Evolutionary conservation across 2,888 invertebrate genomes (phyloP), one percentile per base, ranked within the genome.

Genomic region (Rotaria magnacalcarata): DNA sequence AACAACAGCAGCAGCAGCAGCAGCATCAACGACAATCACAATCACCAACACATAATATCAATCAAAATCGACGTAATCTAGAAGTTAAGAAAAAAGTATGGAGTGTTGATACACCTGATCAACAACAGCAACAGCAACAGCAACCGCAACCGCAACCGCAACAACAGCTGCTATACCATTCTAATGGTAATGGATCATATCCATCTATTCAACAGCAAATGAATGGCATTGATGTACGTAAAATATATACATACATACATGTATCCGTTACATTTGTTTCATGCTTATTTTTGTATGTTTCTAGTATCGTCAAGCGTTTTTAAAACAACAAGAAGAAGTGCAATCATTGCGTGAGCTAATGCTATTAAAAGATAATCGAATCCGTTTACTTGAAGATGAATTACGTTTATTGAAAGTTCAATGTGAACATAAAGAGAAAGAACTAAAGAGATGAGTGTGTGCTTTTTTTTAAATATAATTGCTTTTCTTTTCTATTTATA

Each of bases 381-480:
- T 80, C n/a, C 80, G 80, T 47, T 11, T 80, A 80, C 80, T 80
- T 47, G 80, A 80, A 80, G 80, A 80, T 47, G 80, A 80, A 80
- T 80, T 80, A 47, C 43, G 80, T 47, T 11, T 80, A 47, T 47
- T 80, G n/a, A 80, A 80, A 80, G 47, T 6, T 11, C 10, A 43
- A 80, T n/a, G 10, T 80, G 80, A 80, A 24, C 67, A 67, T 67
- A 34, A 34, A 34, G 41, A 41, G 34, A 67, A 67, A 34, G 67
- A 67, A 19, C 67, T 19, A 67, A 67, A 4, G 19, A 67, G 67
- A 67, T 67, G 34, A 67, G 34, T 34, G 34, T 67, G 34, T 34
- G 11, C 14, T 27, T 67, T 67, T 67, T 67, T 67, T 56, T 56
- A 56, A 27, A 67, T 67, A 67, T 27, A 50, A 50, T 16, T 67